phyloP scores from a whole-genome alignment of 2,113 vertebrate species.

The Campylomormyrus tamandua region DNA sequence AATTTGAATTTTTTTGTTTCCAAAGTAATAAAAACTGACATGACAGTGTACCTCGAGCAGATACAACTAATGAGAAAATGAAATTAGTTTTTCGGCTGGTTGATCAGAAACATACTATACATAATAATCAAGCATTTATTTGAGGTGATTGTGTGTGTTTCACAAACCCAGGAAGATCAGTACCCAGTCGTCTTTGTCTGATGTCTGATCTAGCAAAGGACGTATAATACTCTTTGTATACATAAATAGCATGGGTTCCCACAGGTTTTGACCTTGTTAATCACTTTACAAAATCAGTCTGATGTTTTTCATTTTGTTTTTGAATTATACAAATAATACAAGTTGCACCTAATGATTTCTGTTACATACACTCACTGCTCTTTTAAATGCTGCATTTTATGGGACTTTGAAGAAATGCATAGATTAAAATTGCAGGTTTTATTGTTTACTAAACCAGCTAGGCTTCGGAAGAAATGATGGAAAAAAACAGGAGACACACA shows the following conservation, averaged over 20 bases:
- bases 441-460: background rate
- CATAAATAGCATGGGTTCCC: background rate
- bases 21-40: constrained; percentile 94
- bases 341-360: background rate
- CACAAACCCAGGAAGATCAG: constrained; percentile 69
- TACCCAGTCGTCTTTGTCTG: background rate
- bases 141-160: constrained; percentile 61
- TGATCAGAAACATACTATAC: constrained; percentile 98
- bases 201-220: background rate
- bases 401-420: background rate
- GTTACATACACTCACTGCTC: background rate
- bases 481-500: constrained; percentile 12
- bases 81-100: constrained; percentile 99
- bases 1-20: constrained; percentile 92
- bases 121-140: constrained; percentile 98
- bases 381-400: background rate
- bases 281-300: background rate
- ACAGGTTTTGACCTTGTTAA: background rate
- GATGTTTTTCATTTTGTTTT: background rate
- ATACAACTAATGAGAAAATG: constrained; percentile 94
- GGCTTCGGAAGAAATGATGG: background rate
- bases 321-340: background rate
- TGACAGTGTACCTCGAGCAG: constrained; percentile 84
- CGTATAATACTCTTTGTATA: constrained; percentile 21
- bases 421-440: background rate